These are phyloP conservation scores for Ceyx erithaca DNA, from an alignment of 2,797 vertebrate species.

Conservation along the genomic window DNA sequence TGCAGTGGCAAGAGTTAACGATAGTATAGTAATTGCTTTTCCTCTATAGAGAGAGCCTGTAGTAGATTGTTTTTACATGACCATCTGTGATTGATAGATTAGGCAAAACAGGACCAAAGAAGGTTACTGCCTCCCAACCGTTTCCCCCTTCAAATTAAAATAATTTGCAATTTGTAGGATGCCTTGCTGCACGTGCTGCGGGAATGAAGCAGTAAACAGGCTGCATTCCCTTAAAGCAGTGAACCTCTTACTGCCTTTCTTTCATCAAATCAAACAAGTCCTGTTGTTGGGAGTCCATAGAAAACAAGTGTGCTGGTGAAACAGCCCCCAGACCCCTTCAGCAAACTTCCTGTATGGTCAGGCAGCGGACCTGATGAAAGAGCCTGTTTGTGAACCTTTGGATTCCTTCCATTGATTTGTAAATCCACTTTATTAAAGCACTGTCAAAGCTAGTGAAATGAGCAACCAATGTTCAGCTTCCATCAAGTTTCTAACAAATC, in stretches of 20 bases:
- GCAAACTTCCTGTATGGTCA: constrained; percentile 64
- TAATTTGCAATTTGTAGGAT: constrained; percentile 59
- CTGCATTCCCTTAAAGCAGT: constrained; percentile 50
- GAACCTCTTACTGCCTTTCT: constrained; percentile 51
- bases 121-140: constrained; percentile 50
- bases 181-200: constrained; percentile 18
- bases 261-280: constrained; percentile 46
- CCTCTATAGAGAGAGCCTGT: constrained; percentile 24
- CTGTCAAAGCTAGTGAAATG: constrained; percentile 42
- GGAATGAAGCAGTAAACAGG: constrained; percentile 26
- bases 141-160: constrained; percentile 51
- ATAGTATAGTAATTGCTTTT: constrained; percentile 56
- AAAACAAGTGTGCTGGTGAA: constrained; percentile 56
- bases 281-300: constrained; percentile 42
- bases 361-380: constrained; percentile 62
- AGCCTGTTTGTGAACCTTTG: constrained; percentile 65
- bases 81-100: constrained; percentile 64
- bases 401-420: constrained; percentile 68
- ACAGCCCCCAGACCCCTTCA: constrained; percentile 64
- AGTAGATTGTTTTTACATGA: constrained; percentile 56
- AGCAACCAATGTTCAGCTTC: constrained; percentile 21
- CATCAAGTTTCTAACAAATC: constrained; percentile 50
- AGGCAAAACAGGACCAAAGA: constrained; percentile 63
- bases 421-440: constrained; percentile 66
- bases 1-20: constrained; percentile 59